These are phyloP conservation scores for Macrostomum lignano DNA, from an alignment of 1,140 invertebrate species.

Conservation along the genomic window DNA sequence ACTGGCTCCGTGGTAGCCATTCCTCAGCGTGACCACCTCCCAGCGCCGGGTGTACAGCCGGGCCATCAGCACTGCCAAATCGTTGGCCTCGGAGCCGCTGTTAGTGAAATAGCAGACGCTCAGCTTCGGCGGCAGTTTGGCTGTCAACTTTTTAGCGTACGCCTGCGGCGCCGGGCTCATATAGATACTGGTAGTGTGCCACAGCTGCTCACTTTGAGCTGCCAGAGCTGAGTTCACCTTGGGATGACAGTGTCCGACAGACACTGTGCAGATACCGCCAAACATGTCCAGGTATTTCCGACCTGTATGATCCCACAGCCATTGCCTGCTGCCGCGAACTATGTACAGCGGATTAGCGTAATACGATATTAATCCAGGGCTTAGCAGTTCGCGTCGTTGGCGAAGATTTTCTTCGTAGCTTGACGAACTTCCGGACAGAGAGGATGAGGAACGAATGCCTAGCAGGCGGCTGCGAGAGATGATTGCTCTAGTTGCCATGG, in stretches of 20 bases:
- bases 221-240: slow-evolving; percentile 40
- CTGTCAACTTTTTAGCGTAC: slow-evolving; percentile 49
- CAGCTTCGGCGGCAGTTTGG: slow-evolving; percentile 50
- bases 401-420: too few relatives aligned
- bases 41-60: slow-evolving; percentile 49
- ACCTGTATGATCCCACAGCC: slow-evolving; percentile 57
- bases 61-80: slow-evolving; percentile 59
- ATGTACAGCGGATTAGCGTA: neutral
- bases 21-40: slow-evolving; percentile 48
- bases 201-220: slow-evolving; percentile 48
- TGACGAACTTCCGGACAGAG: too few relatives aligned
- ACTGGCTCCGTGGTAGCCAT: slow-evolving; percentile 50
- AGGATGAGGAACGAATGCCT: too few relatives aligned
- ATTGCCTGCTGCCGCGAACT: slow-evolving; percentile 33
- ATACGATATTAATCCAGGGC: too few relatives aligned
- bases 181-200: slow-evolving; percentile 71
- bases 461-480: too few relatives aligned
- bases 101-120: slow-evolving; percentile 75
- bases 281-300: slow-evolving; percentile 70
- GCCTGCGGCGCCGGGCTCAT: slow-evolving; percentile 59
- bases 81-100: slow-evolving; percentile 84
- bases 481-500: too few relatives aligned
- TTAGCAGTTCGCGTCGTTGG: too few relatives aligned
- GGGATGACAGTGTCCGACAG: slow-evolving; percentile 91
- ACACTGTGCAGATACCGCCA: slow-evolving; percentile 76